Evolutionary conservation across 2,113 vertebrate species (phyloP).

Genomic region (Corythornis vintsioides): DNA sequence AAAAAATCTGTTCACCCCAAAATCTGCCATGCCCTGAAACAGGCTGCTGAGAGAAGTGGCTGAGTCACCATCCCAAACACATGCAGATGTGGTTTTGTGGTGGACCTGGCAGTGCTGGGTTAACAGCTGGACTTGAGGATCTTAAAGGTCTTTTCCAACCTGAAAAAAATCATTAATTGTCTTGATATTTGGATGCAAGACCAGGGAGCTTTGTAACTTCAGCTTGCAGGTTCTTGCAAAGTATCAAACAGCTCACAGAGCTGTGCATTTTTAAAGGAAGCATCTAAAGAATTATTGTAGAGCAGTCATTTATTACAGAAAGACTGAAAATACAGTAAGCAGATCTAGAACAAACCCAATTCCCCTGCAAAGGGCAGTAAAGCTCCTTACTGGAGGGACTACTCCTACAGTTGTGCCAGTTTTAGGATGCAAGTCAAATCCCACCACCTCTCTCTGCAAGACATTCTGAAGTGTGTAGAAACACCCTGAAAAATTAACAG

Average conservation of each 20-base stretch:
- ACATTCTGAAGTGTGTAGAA: not conserved
- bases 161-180: not conserved
- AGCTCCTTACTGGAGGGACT: not conserved
- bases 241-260: not conserved
- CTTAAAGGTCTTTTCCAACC: too few species aligned
- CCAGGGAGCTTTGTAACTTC: fast-evolving
- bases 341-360: not conserved
- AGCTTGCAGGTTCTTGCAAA: not conserved
- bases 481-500: not conserved
- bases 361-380: not conserved
- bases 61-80: not conserved
- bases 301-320: not conserved
- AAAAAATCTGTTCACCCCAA: not conserved
- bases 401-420: not conserved
- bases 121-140: not conserved
- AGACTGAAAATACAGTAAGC: not conserved
- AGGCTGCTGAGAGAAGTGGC: not conserved
- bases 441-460: not conserved
- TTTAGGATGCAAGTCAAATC: not conserved
- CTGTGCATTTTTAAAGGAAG: not conserved
- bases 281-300: not conserved
- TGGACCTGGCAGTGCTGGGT: not conserved
- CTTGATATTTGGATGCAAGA: not conserved
- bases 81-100: not conserved
- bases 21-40: not conserved